phyloP scores from a whole-genome alignment of 2,113 vertebrate genomes.

The Cynopterus brachyotis region DNA sequence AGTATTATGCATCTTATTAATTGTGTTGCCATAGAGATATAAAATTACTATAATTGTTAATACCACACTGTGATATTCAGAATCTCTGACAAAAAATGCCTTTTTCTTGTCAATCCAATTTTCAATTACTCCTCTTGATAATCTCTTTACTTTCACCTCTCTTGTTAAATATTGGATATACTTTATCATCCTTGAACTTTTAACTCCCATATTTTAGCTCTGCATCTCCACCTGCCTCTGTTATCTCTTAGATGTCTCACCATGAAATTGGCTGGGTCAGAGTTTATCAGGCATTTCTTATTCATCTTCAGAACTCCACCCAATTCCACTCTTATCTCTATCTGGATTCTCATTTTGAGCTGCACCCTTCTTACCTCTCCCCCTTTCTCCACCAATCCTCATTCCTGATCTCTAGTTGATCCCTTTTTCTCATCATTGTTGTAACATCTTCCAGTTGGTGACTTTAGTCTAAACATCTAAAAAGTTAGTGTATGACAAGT shows the following conservation, averaged over 20 bases:
- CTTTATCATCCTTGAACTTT: neutral
- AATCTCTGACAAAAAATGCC: neutral
- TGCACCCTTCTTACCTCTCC: neutral
- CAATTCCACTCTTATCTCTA: neutral
- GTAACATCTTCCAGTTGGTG: neutral
- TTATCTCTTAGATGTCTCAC: neutral
- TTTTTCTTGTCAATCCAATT: neutral
- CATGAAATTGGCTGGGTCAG: neutral
- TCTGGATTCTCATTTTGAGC: neutral
- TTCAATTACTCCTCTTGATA: neutral
- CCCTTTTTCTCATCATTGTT: neutral
- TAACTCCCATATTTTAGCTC: neutral
- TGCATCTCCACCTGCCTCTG: neutral
- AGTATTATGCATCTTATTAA: neutral
- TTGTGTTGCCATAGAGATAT: neutral
- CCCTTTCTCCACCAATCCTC: neutral
- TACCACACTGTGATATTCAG: neutral
- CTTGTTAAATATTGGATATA: neutral
- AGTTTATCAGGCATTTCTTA: constrained; percentile 37
- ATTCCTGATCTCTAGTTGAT: neutral
- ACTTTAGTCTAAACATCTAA: neutral
- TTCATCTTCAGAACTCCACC: neutral
- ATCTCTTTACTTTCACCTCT: neutral
- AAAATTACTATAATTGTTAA: neutral
- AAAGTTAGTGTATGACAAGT: neutral